Evolutionary conservation across 2,888 invertebrate genomes (phyloP), one percentile per base, ranked within the genome.

Genomic region (Synergus japonicus): DNA sequence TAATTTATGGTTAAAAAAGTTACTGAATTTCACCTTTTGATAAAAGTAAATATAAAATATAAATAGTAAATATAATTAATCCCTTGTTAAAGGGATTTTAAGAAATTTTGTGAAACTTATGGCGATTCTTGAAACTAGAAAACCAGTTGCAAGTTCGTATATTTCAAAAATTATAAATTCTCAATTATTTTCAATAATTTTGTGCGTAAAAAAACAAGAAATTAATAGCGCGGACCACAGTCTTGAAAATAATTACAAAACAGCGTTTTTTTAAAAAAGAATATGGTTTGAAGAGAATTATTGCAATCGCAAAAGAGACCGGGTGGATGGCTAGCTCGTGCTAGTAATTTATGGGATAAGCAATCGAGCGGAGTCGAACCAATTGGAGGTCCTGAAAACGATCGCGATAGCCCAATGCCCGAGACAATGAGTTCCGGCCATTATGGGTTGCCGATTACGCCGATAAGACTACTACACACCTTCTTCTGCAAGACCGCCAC

Each of bases 371-470:
- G 44, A 69, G 69, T 69, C 58, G 69, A 78, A 78, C 69, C 78
- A 78, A 78, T 78, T 69, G 78, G 69, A 58, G 73, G 73, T 15
- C 37, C 49, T 73, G 73, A 37, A 73, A 69, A 69, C 78, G 69
- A 78, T 78, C 67, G 78, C 69, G 78, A 69, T 78, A 78, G 76
- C 73, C 41, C 81, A 76, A 54, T 58, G 67, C 54, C 29, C 64
- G 65, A 67, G 60, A 67, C 80, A 80, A 76, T 82, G 78, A 80
- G 81, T 80, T 80, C 69, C 60, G 78, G 82, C 81, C 84, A 83
- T 85, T 86, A 87, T 84, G 81, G 81, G 78, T 76, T 79, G 77
- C 84, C 80, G 79, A 87, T 86, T 83, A 83, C 82, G 73, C 49
- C 73, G 76, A 78, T 82, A 73, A 78, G 76, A 66, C 77, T 54